A percentile compares a stretch with the other conserved stretches of the same genome.
These are phyloP conservation scores for Distichodus sexfasciatus DNA, from an alignment of 2,797 vertebrate genomes.

Conservation along the genomic window DNA sequence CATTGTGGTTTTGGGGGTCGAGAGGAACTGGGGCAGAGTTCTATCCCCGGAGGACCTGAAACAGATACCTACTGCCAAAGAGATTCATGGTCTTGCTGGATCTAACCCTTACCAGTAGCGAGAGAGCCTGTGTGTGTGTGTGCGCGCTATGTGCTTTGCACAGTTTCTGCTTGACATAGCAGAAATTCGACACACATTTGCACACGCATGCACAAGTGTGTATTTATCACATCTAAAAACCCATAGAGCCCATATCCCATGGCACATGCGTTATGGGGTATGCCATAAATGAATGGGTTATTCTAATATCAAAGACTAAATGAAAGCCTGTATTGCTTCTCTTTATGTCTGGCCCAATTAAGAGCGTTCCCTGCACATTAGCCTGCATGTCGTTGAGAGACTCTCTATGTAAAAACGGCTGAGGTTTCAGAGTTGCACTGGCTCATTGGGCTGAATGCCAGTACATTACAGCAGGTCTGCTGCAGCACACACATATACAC, in stretches of 20 bases:
- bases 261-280: slow-evolving; percentile 32
- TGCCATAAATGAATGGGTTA: slow-evolving; percentile 32
- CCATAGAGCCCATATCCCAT: slow-evolving; percentile 26
- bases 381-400: slow-evolving; percentile 42
- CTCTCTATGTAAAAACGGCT: slow-evolving; percentile 53
- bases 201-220: not conserved
- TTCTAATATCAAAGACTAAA: slow-evolving; percentile 42
- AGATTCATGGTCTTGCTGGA: slow-evolving; percentile 44
- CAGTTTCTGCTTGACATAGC: slow-evolving; percentile 36
- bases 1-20: slow-evolving; percentile 34
- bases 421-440: slow-evolving; percentile 47
- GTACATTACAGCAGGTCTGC: slow-evolving; percentile 37
- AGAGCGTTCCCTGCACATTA: slow-evolving; percentile 43
- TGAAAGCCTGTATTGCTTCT: slow-evolving; percentile 37
- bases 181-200: slow-evolving; percentile 38
- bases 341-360: slow-evolving; percentile 51
- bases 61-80: slow-evolving; percentile 40
- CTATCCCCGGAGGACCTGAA: slow-evolving; percentile 40
- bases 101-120: slow-evolving; percentile 23
- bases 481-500: slow-evolving; percentile 28
- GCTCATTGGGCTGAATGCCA: slow-evolving; percentile 52
- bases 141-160: not conserved
- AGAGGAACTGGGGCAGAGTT: slow-evolving; percentile 40
- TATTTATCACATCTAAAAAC: slow-evolving; percentile 36
- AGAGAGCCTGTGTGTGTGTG: slow-evolving; percentile 5